Evolutionary conservation across 2,888 invertebrate genomes (phyloP), one percentile per base, ranked within the genome.

Genomic region (Prosapia bicincta): DNA sequence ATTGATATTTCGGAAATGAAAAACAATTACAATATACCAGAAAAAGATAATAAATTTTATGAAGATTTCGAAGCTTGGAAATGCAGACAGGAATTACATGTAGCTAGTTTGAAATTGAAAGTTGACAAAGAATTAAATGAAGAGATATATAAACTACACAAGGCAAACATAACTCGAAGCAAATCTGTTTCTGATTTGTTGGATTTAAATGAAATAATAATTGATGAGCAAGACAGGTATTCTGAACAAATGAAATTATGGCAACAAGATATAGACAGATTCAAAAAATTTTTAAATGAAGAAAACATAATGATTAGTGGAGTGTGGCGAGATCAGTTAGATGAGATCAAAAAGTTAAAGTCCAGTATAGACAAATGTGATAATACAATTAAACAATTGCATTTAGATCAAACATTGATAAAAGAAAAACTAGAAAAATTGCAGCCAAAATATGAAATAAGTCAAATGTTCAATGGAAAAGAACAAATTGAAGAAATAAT

Each of bases 281-380:
- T 76, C 65, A 76, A 76, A 26, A 69, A 72, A 28, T 76, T 76
- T 71, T 67, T 76, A 72, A 38, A 38, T 23, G 70, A 76, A 67
- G 76, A 76, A 66, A 76, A 76, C 54, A 66, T 73, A 3, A 76
- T 76, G 76, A 72, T 76, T 20, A 76, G 76, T 74, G 69, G 73
- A 7, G 20, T 76, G 25, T 76, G 76, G 76, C 43, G 30, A 20
- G 70, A 76, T 30, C 76, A 76, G 73, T 66, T 70, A 38, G 76
- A 76, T 6, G 70, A 76, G 43, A 69, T 76, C 5, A 72, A 69
- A 24, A 38, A 25, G 1, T 65, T 76, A 20, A 71, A 73, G 28
- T 26, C 9, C 7, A 69, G 71, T 26, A 66, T 73, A 70, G 73
- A 76, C 25, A 73, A 73, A 13, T 65, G 32, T 26, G 73, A 70